Base-by-base conservation (phyloP, 2,113 vertebrate species). In the Procavia capensis region DNA sequence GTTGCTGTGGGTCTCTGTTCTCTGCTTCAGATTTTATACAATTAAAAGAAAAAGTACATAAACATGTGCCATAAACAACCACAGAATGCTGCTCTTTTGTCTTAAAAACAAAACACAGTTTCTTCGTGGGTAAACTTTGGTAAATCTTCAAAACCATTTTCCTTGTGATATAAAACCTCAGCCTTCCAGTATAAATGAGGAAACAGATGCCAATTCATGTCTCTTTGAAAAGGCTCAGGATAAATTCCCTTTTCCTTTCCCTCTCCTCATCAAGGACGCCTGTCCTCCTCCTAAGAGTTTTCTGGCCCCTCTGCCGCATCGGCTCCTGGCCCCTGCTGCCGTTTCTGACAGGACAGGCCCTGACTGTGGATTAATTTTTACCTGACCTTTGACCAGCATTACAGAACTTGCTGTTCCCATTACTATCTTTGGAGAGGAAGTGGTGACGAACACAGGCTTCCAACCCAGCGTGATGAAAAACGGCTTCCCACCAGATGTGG, bases 121-220 rank as follows among this genome's bases (percentile, higher is more conserved):
- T 88, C 70, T 61, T 72, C 95, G 88, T 91, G 94, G 80, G 24
- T 50, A 94, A 96, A 91, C 29, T 85, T 63, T 90, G 89, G 84
- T 81, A 94, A 94, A 93, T 95, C 4, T 91, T 79, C 85, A 97
- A 84, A 93, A 75, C 24, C 41, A 39, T 93, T 94, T 98, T 97
- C 59, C 68, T 57, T 85, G 59, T 95, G 95, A 90, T 80, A 84
- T 81, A 80, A 95, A 91, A 80, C 82, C 50, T 50, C 64, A 79
- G 85, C 29, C 27, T 90, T 80, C 80, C 61, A 94, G 9, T 80
- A 92, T 75, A 94, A 93, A 88, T 16, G 89, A 96, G 96, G 88
- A 95, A 94, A 96, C 36, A 95, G 88, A 96, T 81, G 82, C 87
- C 93, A 95, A 86, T 64, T 91, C 24, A 29, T 36, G 82, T 20